Conservation (phyloP, 2,797 vertebrate species). For the Mallotus villosus region DNA sequence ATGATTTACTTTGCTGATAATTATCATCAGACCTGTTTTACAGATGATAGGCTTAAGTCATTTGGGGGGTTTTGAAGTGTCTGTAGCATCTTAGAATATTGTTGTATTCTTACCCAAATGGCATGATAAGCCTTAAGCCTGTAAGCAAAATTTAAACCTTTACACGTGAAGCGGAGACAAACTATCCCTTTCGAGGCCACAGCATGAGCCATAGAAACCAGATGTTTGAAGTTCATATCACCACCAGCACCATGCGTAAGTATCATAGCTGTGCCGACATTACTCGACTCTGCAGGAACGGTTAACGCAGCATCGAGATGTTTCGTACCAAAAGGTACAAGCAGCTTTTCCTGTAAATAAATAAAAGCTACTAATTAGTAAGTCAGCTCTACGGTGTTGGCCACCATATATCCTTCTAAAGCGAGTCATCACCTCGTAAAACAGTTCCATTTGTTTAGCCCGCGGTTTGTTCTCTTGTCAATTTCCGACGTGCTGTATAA, state of each 20-base stretch:
- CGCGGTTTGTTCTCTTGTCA: background rate
- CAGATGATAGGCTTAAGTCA: background rate
- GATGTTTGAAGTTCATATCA: constrained; percentile 87
- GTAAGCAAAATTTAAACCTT: constrained; percentile 83
- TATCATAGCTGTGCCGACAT: constrained; percentile 72
- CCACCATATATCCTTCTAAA: background rate
- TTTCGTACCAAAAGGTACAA: constrained; percentile 85
- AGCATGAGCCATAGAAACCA: constrained; percentile 78
- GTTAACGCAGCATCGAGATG: constrained; percentile 78
- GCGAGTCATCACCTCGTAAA: constrained; percentile 7
- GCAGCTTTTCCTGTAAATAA: constrained; percentile 77
- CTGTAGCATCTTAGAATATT: too few relatives aligned
- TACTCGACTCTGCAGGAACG: constrained; percentile 62
- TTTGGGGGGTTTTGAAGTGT: background rate
- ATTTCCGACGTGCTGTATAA: background rate
- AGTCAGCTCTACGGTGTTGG: background rate
- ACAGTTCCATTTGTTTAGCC: background rate
- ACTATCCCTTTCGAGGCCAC: constrained; percentile 77
- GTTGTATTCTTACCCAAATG: constrained; percentile 77
- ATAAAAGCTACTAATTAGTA: background rate
- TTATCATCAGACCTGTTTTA: background rate
- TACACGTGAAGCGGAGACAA: constrained; percentile 91
- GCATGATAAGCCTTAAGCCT: constrained; percentile 84
- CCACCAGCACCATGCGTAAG: constrained; percentile 92
- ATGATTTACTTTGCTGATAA: too few relatives aligned